Evolutionary conservation across 1,140 invertebrate species (phyloP).

Genomic region (Lepidurus arcticus): DNA sequence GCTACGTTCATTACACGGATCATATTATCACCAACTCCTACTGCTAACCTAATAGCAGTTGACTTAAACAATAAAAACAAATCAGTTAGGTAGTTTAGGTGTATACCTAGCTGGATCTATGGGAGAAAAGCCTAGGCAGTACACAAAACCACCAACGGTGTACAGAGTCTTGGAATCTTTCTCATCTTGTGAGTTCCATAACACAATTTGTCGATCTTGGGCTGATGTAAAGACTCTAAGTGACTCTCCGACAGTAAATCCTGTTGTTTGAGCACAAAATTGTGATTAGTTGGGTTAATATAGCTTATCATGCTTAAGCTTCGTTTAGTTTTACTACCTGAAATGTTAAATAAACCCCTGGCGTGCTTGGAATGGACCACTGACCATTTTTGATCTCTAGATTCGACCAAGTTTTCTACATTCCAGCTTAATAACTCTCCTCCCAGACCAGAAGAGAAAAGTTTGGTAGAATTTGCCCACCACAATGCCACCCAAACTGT

Average conservation of each 20-base stretch:
- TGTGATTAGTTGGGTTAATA: neutral
- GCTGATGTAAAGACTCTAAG: conserved; percentile 53
- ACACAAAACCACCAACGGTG: conserved; percentile 60
- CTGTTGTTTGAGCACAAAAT: neutral
- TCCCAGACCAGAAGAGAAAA: conserved; percentile 48
- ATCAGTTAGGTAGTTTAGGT: conserved; percentile 1
- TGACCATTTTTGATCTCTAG: conserved; percentile 40
- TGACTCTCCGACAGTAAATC: conserved; percentile 30
- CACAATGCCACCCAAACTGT: conserved; percentile 47
- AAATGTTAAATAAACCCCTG: conserved; percentile 52
- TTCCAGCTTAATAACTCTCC: conserved; percentile 54
- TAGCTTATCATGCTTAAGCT: neutral
- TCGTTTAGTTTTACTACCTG: conserved; percentile 30
- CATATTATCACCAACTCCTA: conserved; percentile 62
- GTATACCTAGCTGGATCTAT: conserved; percentile 60
- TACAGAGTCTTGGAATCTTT: conserved; percentile 43
- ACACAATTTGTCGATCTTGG: conserved; percentile 58
- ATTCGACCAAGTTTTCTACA: conserved; percentile 38
- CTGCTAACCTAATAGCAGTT: conserved; percentile 49
- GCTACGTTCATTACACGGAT: conserved; percentile 64
- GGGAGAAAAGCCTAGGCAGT: conserved; percentile 58
- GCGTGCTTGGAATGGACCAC: conserved; percentile 50
- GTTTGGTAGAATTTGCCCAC: conserved; percentile 51
- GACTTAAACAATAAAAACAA: neutral
- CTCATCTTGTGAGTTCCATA: conserved; percentile 41